Evolutionary conservation across 1,140 invertebrate genomes (phyloP), one percentile per base, ranked within the genome.

Genomic region (Caerostris extrusa): DNA sequence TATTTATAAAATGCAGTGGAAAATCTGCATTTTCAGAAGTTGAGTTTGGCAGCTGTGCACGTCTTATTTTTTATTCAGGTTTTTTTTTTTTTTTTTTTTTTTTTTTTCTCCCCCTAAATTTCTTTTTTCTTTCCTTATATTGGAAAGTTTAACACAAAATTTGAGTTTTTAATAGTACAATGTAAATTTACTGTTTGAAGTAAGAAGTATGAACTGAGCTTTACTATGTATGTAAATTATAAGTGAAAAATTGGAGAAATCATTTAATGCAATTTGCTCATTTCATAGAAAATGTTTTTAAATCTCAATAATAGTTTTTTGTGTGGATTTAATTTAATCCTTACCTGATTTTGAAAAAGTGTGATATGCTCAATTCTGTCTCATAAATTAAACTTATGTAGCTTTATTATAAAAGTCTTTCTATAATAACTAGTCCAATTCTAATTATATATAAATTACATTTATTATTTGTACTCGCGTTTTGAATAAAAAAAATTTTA

Each of bases 401-500:
- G 34, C 53, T 77, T 77, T 77, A n/a, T 67, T 67, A n/a, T n/a
- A 67, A 17, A 64, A 67, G 61, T 67, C 61, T 67, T 67, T 67
- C 61, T 67, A 67, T 67, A 67, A 67, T 67, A 34, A 7, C 61
- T 67, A 67, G 17, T 67, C 61, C 61, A 17, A 53, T 19, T 19
- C 71, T 81, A 57, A 58, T 58, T 57, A 58, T 83, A 58, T 83
- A 57, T 83, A 56, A 57, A 83, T 53, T 81, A 81, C 34, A 8
- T 17, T 53, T 83, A 83, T 83, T 57, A 58, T 88, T 67, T 88
- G 50, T 87, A 67, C 60, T 88, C 61, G 17, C 10, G 50, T 88
- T 88, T 88, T 61, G 34, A 88, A 67, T 83, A 83, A 77, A 85
- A 34, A 14, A 88, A 88, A 64, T 53, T 88, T 88, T 88, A 88